Evolutionary conservation across 2,888 invertebrate species (phyloP), one percentile per base, ranked within the genome.

Genomic region (Sminthurides aquaticus): DNA sequence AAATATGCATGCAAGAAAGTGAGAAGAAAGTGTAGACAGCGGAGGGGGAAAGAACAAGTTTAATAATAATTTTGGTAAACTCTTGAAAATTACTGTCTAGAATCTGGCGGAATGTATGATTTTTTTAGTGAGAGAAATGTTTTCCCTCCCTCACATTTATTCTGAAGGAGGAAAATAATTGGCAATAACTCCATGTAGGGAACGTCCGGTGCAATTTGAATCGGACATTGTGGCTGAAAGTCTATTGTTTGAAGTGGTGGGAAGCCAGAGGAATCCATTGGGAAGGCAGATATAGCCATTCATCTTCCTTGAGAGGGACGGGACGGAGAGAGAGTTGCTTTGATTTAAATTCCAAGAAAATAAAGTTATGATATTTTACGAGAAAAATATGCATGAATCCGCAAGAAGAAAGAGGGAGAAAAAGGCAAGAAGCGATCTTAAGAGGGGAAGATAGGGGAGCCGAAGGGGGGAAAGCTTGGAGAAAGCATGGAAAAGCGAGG

Each of bases 291-390:
- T n/a, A n/a, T n/a, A 11, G 43, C 43, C 43, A 34, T 34, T 34
- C 15, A 34, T 34, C 43, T 34, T 34, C 8, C 43, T n/a, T n/a
- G n/a, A n/a, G n/a, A n/a, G n/a, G n/a, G n/a, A n/a, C n/a, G n/a
- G n/a, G n/a, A n/a, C 8, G 43, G 43, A 34, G 15, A 15, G 43
- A 34, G 43, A 34, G 8, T 34, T 34, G 43, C 43, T 34, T 34
- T 34, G 43, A 34, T 34, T 34, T 34, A 55, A 25, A 11, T 20
- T 55, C 55, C 24, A 3, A 5, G 52, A 25, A 55, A 55, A 55
- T 20, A 55, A 55, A 55, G 22, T 55, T 55, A 22, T 55, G 22
- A 55, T 55, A 55, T 55, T 55, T 55, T 55, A 55, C 25, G 55
- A 55, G 22, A 18, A 55, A 55, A 55, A 55, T 55, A 55, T 55